Percentiles rank a stretch among this genome's conserved stretches.
Conservation (phyloP, 2,113 vertebrate species). For the rat (Rattus norvegicus) region GRCr8 NC_086036.1:14235501-14236000, state of each 20-base stretch:
- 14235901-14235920: not conserved
- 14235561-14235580: conserved; percentile 87
- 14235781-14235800: too few species aligned
- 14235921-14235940: not conserved
- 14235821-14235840: not conserved
- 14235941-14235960: not conserved
- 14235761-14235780: not conserved
- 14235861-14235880: conserved; percentile 28
- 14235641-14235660: not conserved
- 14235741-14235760: conserved; percentile 31
- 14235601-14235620: conserved; percentile 45
- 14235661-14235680: not conserved
- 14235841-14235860: not conserved
- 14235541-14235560: conserved; percentile 88
- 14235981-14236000: not conserved
- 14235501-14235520: conserved; percentile 90
- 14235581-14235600: conserved; percentile 87
- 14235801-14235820: not conserved
- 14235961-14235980: not conserved
- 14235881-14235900: not conserved
- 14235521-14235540: conserved; percentile 88
- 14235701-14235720: conserved; percentile 16
- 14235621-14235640: conserved; percentile 1
- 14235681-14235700: not conserved
- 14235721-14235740: conserved; percentile 46